Evolutionary conservation across 23 tunicate genomes (phyloP).

Genomic region (Ascidia mentula): DNA sequence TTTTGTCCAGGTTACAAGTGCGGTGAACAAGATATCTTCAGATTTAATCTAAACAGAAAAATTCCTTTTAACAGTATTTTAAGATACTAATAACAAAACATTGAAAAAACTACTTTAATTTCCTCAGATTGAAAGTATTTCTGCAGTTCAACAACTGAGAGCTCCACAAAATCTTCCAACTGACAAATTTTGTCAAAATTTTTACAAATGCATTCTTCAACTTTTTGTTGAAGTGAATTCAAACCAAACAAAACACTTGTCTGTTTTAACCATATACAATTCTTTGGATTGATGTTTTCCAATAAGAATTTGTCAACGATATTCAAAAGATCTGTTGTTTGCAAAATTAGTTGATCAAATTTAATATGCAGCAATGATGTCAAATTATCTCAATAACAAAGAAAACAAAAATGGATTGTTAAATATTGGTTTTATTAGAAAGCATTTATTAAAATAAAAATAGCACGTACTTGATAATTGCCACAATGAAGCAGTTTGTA

Average conservation of each 20-base stretch:
- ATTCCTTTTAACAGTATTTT: no score
- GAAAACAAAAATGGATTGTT: no score
- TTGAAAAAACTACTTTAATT: neutral
- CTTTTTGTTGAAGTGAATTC: neutral
- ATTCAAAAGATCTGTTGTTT: neutral
- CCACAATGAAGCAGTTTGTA: neutral
- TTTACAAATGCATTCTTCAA: neutral
- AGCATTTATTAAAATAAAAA: neutral
- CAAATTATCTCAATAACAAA: neutral
- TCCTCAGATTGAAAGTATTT: neutral
- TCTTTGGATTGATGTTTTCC: neutral
- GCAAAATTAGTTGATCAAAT: neutral
- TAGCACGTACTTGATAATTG: neutral
- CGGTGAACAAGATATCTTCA: neutral
- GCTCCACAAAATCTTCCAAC: neutral
- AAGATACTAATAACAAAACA: no score
- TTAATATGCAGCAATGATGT: no score
- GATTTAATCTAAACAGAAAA: neutral
- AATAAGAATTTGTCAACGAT: neutral
- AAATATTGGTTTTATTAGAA: no score
- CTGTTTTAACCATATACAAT: neutral
- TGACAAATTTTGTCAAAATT: neutral
- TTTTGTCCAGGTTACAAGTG: neutral
- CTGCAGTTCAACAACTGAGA: neutral
- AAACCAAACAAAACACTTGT: neutral